These are phyloP conservation scores for Hippocampus kuda DNA, from an alignment of 2,797 vertebrate genomes.

Conservation along the genomic window DNA sequence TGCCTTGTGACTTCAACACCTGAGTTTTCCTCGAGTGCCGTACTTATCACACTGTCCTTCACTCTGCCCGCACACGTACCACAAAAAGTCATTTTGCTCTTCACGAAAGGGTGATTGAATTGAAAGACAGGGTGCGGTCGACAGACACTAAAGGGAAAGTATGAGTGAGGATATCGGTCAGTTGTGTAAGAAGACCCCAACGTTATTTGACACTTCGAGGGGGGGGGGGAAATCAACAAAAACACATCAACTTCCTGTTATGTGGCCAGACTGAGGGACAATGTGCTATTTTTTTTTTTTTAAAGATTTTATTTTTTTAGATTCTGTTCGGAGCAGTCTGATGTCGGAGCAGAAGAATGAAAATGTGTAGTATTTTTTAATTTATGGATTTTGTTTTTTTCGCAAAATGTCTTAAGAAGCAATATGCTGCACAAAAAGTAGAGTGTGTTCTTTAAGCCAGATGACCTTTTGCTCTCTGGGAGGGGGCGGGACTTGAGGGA, in stretches of 20 bases:
- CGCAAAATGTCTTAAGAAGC: slow-evolving; percentile 72
- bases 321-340: slow-evolving; percentile 43
- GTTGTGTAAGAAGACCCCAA: neutral
- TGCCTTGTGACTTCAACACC: slow-evolving; percentile 69
- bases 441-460: slow-evolving; percentile 56
- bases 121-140: neutral
- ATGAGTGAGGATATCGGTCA: neutral
- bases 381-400: slow-evolving; percentile 63
- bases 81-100: neutral
- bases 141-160: neutral
- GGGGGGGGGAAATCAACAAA: neutral
- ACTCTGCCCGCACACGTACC: slow-evolving; percentile 54
- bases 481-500: slow-evolving; percentile 16
- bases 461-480: slow-evolving; percentile 52
- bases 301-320: slow-evolving; percentile 8
- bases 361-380: slow-evolving; percentile 63
- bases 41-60: slow-evolving; percentile 63
- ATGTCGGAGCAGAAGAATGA: slow-evolving; percentile 36
- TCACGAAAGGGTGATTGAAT: neutral
- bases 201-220: neutral
- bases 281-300: slow-evolving; percentile 36
- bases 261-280: slow-evolving; percentile 66
- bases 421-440: slow-evolving; percentile 71
- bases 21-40: slow-evolving; percentile 65
- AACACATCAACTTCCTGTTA: slow-evolving; percentile 28